Conservation (phyloP, 2,888 invertebrate genomes). For the Halictus quadricinctus region DNA sequence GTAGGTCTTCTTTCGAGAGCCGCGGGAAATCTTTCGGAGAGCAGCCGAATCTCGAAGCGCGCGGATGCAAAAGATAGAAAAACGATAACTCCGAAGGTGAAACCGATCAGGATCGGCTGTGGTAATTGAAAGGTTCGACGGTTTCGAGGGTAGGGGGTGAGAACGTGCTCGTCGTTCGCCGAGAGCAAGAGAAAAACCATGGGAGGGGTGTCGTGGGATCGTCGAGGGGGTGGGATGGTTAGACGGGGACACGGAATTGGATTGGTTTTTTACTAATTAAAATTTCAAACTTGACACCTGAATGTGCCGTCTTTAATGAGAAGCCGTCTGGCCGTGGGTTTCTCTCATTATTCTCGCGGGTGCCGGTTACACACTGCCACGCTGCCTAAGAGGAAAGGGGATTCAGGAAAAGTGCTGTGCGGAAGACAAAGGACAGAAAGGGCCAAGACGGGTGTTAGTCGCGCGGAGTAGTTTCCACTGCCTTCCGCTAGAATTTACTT, state of each 20-base stretch:
- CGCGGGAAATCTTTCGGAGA: slow-evolving; percentile 7
- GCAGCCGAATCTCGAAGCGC: not conserved
- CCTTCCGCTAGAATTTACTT: slow-evolving; percentile 34
- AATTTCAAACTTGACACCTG: slow-evolving; percentile 74
- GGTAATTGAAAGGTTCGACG: slow-evolving; percentile 65
- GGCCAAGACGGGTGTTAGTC: slow-evolving; percentile 42
- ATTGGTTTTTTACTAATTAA: slow-evolving; percentile 76
- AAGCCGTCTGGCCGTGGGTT: slow-evolving; percentile 68
- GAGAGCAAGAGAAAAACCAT: slow-evolving; percentile 37
- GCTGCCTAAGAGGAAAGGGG: slow-evolving; percentile 40
- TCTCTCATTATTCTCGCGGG: slow-evolving; percentile 70
- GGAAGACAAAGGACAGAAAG: slow-evolving; percentile 32
- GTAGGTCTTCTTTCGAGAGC: not conserved
- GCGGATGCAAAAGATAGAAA: slow-evolving; percentile 10
- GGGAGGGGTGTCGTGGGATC: not conserved
- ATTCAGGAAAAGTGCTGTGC: slow-evolving; percentile 24
- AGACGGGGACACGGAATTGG: slow-evolving; percentile 58
- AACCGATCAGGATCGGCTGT: slow-evolving; percentile 57
- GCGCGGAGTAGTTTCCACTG: slow-evolving; percentile 43
- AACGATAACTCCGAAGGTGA: slow-evolving; percentile 45
- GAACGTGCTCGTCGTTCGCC: slow-evolving; percentile 45
- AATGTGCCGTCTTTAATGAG: slow-evolving; percentile 74
- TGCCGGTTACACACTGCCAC: slow-evolving; percentile 59
- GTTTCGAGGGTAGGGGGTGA: slow-evolving; percentile 33
- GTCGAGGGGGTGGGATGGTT: not conserved